Conservation (phyloP, 2,797 vertebrate species). For the Poeciliopsis infans region DNA sequence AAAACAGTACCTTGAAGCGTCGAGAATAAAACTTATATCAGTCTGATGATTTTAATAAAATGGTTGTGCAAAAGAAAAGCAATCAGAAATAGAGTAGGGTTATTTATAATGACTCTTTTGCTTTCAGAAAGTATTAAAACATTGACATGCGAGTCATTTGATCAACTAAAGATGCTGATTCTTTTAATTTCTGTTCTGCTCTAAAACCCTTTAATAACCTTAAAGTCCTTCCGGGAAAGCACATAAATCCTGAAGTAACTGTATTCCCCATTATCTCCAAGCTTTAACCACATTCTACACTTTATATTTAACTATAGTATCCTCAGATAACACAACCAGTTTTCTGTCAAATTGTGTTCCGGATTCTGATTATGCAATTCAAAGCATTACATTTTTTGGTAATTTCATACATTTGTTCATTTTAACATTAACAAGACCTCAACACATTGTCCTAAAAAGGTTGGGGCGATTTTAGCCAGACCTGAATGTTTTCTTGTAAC, state of each 20-base stretch:
- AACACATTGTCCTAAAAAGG: neutral
- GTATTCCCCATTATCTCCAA: neutral
- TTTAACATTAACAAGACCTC: neutral
- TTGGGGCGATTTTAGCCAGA: neutral
- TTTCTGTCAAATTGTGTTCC: neutral
- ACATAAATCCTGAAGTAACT: neutral
- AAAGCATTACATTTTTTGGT: neutral
- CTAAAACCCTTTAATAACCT: neutral
- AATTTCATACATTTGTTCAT: neutral
- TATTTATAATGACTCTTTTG: neutral
- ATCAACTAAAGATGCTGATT: constrained; percentile 3
- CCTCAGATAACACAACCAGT: neutral
- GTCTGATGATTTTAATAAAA: neutral
- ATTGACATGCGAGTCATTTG: constrained; percentile 30
- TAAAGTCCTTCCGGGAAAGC: neutral
- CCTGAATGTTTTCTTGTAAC: neutral
- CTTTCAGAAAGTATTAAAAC: constrained; percentile 4
- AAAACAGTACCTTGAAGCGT: neutral
- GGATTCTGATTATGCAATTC: no score
- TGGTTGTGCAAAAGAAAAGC: neutral
- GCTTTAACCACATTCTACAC: neutral
- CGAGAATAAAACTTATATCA: neutral
- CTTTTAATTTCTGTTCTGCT: neutral
- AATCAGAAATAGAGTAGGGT: neutral
- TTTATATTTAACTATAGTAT: neutral